phyloP scores from a whole-genome alignment of 2,888 invertebrate species.

The Ophraella communa region DNA sequence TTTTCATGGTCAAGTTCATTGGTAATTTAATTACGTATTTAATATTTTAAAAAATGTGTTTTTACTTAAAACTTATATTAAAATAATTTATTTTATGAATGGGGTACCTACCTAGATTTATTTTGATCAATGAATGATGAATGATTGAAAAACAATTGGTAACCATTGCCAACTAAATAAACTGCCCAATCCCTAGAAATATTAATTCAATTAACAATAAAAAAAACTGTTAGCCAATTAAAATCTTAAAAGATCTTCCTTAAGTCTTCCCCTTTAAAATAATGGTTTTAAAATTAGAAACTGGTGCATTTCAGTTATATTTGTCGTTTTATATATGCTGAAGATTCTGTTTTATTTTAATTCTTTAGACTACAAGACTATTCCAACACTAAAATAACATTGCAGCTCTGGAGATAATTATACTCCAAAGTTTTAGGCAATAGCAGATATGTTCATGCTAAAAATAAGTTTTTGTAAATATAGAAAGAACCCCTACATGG shows the following conservation, averaged over 20 bases:
- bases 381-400: not conserved
- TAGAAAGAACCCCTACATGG: no score
- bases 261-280: not conserved
- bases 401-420: not conserved
- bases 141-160: no score
- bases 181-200: no score
- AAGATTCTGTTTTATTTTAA: not conserved
- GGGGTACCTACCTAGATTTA: no score
- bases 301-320: not conserved
- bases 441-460: not conserved
- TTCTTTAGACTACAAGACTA: not conserved
- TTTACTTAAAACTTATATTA: not conserved
- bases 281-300: constrained; percentile 1
- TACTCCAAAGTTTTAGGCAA: not conserved
- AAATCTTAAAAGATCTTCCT: not conserved
- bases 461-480: no score
- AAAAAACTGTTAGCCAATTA: no score
- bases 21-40: not conserved
- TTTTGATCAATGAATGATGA: no score
- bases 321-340: not conserved
- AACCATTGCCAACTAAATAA: no score
- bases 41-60: not conserved
- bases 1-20: not conserved
- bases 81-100: no score
- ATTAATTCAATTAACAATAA: no score